phyloP scores from a whole-genome alignment of 2,797 vertebrate genomes.

The Onychomys leucogaster region DNA sequence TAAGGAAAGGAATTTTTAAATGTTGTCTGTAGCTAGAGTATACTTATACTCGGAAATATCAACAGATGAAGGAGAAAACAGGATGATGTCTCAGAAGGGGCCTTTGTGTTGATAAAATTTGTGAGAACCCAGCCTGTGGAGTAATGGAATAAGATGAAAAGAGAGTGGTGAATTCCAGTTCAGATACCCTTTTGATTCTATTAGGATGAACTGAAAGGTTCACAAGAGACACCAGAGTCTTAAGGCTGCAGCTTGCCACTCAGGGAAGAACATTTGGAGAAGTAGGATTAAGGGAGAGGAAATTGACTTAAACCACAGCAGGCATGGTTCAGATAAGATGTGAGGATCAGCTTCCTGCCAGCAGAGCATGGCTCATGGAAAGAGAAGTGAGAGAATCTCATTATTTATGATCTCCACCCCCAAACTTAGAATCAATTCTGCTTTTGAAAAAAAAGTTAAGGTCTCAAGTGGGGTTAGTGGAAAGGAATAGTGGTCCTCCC shows the following conservation, averaged over 20 bases:
- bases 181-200: constrained; percentile 15
- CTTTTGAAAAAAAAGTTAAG: constrained; percentile 47
- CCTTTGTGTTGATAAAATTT: neutral
- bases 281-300: constrained; percentile 75
- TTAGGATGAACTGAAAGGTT: constrained; percentile 15
- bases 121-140: neutral
- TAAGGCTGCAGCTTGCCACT: constrained; percentile 7
- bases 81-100: constrained; percentile 2
- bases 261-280: constrained; percentile 60
- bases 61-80: constrained; percentile 4
- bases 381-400: constrained; percentile 60
- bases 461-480: neutral
- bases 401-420: constrained; percentile 16
- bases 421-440: constrained; percentile 52
- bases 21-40: neutral
- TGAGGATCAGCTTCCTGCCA: constrained; percentile 66
- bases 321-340: constrained; percentile 70
- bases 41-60: neutral
- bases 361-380: constrained; percentile 53
- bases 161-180: neutral
- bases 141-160: neutral
- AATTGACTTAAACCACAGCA: constrained; percentile 72
- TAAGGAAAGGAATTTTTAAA: neutral
- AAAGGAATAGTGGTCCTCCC: neutral
- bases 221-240: neutral